These are phyloP conservation scores for Criorhina ranunculi DNA, from an alignment of 2,888 invertebrate genomes.

Conservation along the genomic window DNA sequence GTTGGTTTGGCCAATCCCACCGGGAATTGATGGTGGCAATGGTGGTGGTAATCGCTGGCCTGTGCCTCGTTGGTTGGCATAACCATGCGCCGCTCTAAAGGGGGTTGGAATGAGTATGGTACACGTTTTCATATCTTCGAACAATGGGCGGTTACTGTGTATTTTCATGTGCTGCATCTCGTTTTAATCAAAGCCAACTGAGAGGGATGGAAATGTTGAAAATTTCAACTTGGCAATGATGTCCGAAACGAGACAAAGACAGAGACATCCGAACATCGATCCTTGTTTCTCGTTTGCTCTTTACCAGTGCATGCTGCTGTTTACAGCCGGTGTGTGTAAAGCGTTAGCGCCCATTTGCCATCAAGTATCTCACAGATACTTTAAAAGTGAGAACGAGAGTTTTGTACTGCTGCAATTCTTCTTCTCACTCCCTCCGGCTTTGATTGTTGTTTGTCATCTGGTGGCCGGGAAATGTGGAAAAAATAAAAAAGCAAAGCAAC, in stretches of 20 bases:
- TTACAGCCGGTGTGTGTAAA: conserved; percentile 29
- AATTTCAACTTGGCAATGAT: conserved; percentile 71
- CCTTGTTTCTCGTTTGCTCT: conserved; percentile 21
- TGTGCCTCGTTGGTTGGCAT: conserved; percentile 60
- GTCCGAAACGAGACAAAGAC: not conserved
- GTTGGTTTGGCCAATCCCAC: conserved; percentile 76
- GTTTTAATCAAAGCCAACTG: not conserved
- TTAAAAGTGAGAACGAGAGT: conserved; percentile 60
- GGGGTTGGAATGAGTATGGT: conserved; percentile 64
- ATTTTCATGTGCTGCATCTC: conserved; percentile 12
- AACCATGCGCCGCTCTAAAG: conserved; percentile 65
- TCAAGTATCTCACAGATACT: conserved; percentile 47
- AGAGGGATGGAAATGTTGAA: conserved; percentile 4
- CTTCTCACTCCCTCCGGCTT: conserved; percentile 62
- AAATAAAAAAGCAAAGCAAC: conserved; percentile 49
- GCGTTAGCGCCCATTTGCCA: conserved; percentile 66
- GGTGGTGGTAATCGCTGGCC: conserved; percentile 65
- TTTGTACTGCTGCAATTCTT: conserved; percentile 49
- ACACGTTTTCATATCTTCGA: conserved; percentile 32
- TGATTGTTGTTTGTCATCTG: conserved; percentile 73
- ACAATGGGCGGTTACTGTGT: conserved; percentile 69
- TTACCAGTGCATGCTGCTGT: conserved; percentile 21
- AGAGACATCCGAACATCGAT: not conserved
- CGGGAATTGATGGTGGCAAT: conserved; percentile 73
- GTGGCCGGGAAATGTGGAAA: conserved; percentile 72